phyloP scores from a whole-genome alignment of 2,888 invertebrate species.

The Entomobrya multifasciata region DNA sequence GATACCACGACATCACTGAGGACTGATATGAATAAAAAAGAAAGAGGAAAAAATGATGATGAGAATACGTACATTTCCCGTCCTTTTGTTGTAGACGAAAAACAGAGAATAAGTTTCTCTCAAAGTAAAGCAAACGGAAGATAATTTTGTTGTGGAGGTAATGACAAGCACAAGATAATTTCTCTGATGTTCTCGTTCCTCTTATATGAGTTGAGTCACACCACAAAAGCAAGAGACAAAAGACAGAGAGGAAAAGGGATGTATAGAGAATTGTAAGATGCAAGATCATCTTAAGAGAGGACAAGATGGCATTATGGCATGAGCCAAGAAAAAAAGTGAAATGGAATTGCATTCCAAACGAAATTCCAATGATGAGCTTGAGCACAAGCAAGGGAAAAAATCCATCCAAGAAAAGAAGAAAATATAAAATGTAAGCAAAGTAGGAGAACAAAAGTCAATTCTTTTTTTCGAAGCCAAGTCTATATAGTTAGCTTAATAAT shows the following conservation, averaged over 20 bases:
- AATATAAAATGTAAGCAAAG: too few relatives aligned
- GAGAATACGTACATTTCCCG: too few relatives aligned
- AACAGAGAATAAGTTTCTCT: too few relatives aligned
- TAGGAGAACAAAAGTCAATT: too few relatives aligned
- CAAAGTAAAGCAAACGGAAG: slow-evolving; percentile 14
- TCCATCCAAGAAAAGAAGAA: background rate
- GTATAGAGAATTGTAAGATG: too few relatives aligned
- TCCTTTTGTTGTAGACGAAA: background rate
- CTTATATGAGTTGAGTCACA: slow-evolving; percentile 33
- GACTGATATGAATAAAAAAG: slow-evolving; percentile 39
- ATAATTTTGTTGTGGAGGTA: slow-evolving; percentile 57
- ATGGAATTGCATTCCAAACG: slow-evolving; percentile 62
- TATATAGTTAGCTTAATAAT: too few relatives aligned
- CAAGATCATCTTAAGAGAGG: background rate
- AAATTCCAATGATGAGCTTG: slow-evolving; percentile 59
- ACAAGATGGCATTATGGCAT: slow-evolving; percentile 31
- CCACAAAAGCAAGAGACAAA: slow-evolving; percentile 48
- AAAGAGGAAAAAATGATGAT: slow-evolving; percentile 40
- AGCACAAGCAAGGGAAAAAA: background rate
- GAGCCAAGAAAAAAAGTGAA: slow-evolving; percentile 62
- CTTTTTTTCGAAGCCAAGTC: too few relatives aligned
- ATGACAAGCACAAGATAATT: slow-evolving; percentile 65
- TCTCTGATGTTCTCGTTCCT: background rate
- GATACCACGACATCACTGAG: slow-evolving; percentile 26
- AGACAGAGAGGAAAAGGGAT: slow-evolving; percentile 52